Base-by-base conservation (phyloP, 2,888 invertebrate species). In the Cheilosia impressa region DNA sequence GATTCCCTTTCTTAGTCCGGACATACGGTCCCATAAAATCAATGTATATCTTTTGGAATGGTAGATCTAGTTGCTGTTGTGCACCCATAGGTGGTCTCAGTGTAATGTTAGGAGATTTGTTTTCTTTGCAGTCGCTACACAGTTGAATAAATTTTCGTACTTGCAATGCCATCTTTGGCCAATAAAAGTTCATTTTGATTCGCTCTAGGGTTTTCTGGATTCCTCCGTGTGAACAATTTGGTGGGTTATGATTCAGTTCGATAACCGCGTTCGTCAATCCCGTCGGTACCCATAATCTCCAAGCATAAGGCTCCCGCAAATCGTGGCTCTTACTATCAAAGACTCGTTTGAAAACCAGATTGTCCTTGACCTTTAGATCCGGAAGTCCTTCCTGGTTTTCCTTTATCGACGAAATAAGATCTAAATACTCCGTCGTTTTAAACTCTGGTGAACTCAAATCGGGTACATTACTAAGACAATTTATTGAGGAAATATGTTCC, bases 1-100 rank as follows among this genome's bases (percentile, higher is more conserved):
- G 71, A 41, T 87, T 72, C 2, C 83, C 87, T 4, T 22, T 13
- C 27, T 71, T 82, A 0, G 88, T 83, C 0, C 87, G 6, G 0
- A 87, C 82, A 38, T 87, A 88, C 0, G 88, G 87, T 10, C 85
- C 80, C 5, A 77, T 24, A 38, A 38, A 38, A 3, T 38, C 38
- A 38, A 38, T 13, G 10, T 38, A 38, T 2, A 38, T 38, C 38
- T 72, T 62, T 13, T 88, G 81, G 43, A 87, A 82, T 2, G 87
- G 78, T 5, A 83, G 31, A 3, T 66, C 22, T 0, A 65, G 50
- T 2, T 55, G 45, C 2, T 55, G 41, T 0, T 19, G 65, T 45
- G 66, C 57, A 2, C 38, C 38, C 38, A 38, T 38, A 38, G 38
- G 38, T 13, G 38, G 38, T 2, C 38, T 38, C 10, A 38, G 38